Evolutionary conservation across 1,140 invertebrate species (phyloP).

Genomic region (Zaprionus vittiger): DNA sequence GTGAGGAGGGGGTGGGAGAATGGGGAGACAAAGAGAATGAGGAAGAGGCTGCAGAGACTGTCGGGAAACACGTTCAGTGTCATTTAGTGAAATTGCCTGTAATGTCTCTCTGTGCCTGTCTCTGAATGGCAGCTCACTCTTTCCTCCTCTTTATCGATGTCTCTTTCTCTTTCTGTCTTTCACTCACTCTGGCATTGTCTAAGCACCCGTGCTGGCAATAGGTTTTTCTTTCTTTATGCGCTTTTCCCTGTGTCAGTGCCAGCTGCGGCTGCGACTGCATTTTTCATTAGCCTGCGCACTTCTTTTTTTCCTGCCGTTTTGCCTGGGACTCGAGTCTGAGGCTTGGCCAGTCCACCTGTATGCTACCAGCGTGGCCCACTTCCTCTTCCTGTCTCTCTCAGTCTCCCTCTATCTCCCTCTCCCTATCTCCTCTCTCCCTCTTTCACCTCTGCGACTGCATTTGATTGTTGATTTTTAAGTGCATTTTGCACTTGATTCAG

Average conservation of each 20-base stretch:
- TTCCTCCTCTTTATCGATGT: background rate
- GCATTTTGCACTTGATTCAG: conserved; percentile 72
- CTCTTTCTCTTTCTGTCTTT: conserved; percentile 1
- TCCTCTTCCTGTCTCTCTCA: background rate
- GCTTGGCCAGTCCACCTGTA: conserved; percentile 59
- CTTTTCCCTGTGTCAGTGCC: conserved; percentile 61
- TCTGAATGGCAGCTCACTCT: conserved; percentile 25
- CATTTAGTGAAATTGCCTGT: conserved; percentile 79
- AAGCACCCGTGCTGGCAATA: conserved; percentile 58
- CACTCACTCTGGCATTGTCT: conserved; percentile 51
- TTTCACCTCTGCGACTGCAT: background rate
- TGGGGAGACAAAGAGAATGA: background rate
- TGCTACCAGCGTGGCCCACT: background rate
- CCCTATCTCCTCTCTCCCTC: too few relatives aligned
- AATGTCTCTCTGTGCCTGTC: conserved; percentile 55
- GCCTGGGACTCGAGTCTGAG: conserved; percentile 4
- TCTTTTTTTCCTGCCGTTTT: conserved; percentile 30
- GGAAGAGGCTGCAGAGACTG: conserved; percentile 3
- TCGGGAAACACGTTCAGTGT: conserved; percentile 54
- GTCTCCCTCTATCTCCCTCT: background rate
- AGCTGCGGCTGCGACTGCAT: conserved; percentile 60
- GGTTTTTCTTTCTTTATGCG: conserved; percentile 61
- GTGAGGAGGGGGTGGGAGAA: background rate
- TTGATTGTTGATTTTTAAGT: conserved; percentile 67
- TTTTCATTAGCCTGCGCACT: conserved; percentile 69